phyloP scores from a whole-genome alignment of 92 coral and sea anemone species.

The Heliopora coerulea region DNA sequence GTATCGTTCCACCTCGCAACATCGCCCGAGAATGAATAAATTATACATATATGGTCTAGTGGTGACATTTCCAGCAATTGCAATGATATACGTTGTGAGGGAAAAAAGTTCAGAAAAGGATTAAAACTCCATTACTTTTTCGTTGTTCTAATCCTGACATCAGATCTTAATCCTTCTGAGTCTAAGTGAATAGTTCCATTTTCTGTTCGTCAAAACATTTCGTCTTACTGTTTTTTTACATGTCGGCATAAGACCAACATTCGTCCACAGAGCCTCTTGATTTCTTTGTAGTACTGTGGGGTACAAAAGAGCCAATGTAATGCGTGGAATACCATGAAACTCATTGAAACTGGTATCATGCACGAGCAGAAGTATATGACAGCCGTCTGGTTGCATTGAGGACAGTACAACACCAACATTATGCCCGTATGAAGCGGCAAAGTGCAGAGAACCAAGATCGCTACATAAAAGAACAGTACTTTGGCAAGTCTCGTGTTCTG shows the following conservation, averaged over 20 bases:
- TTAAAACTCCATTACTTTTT: too few species aligned
- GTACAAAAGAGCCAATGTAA: conserved; percentile 11
- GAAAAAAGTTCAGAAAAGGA: too few species aligned
- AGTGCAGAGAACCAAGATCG: background rate
- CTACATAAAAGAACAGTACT: background rate
- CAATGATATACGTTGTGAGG: too few species aligned
- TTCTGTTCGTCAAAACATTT: too few species aligned
- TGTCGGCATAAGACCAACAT: conserved; percentile 2
- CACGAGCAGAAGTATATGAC: background rate
- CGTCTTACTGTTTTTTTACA: background rate
- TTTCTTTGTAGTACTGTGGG: conserved; percentile 21
- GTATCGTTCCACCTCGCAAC: too few species aligned
- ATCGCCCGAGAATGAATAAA: too few species aligned
- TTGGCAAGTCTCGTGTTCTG: conserved; percentile 24
- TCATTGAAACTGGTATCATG: background rate
- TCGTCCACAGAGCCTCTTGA: conserved; percentile 3
- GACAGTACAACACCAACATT: background rate
- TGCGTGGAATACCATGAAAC: background rate
- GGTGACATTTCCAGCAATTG: too few species aligned
- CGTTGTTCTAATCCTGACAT: too few species aligned
- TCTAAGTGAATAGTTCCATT: too few species aligned
- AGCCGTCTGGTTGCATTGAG: background rate
- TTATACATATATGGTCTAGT: too few species aligned
- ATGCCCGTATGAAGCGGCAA: conserved; percentile 11
- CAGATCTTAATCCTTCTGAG: too few species aligned